These are phyloP conservation scores for Octodonta nipae DNA, from an alignment of 2,888 invertebrate genomes.

Conservation along the genomic window DNA sequence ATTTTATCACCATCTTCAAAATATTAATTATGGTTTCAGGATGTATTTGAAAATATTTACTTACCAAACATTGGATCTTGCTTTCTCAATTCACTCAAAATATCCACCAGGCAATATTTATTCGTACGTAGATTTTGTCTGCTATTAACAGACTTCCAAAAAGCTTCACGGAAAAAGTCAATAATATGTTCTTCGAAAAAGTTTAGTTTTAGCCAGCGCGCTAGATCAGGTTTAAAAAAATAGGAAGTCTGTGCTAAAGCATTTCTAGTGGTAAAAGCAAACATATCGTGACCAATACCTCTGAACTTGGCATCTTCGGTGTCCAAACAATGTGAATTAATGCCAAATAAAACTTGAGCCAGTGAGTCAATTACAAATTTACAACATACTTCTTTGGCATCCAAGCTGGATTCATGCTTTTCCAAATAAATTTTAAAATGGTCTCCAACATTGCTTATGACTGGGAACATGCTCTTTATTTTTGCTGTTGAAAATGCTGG, in stretches of 20 bases:
- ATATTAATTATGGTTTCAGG: too few relatives aligned
- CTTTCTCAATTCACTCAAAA: constrained; percentile 18
- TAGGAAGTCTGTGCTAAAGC: constrained; percentile 19
- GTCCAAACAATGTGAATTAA: constrained; percentile 31
- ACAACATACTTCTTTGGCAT: constrained; percentile 27
- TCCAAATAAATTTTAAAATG: constrained; percentile 24
- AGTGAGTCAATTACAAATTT: constrained; percentile 37
- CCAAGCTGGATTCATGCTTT: constrained; percentile 9
- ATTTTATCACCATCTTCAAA: constrained; percentile 1
- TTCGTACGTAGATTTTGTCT: constrained; percentile 19
- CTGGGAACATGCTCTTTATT: constrained; percentile 39
- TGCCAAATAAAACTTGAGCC: constrained; percentile 35
- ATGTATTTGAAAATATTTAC: too few relatives aligned
- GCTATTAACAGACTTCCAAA: constrained; percentile 20
- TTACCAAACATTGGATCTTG: constrained; percentile 2
- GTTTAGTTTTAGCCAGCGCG: constrained; percentile 19
- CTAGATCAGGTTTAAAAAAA: constrained; percentile 21
- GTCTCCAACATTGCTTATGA: constrained; percentile 32
- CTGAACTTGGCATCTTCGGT: constrained; percentile 30
- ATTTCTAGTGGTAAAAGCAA: constrained; percentile 22
- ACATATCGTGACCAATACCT: constrained; percentile 25
- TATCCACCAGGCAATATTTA: constrained; percentile 44
- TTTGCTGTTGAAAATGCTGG: constrained; percentile 44
- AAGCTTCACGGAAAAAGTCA: constrained; percentile 22
- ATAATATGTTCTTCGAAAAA: constrained; percentile 20